Evolutionary conservation across 2,888 invertebrate genomes (phyloP).

Genomic region (Idaea straminata): DNA sequence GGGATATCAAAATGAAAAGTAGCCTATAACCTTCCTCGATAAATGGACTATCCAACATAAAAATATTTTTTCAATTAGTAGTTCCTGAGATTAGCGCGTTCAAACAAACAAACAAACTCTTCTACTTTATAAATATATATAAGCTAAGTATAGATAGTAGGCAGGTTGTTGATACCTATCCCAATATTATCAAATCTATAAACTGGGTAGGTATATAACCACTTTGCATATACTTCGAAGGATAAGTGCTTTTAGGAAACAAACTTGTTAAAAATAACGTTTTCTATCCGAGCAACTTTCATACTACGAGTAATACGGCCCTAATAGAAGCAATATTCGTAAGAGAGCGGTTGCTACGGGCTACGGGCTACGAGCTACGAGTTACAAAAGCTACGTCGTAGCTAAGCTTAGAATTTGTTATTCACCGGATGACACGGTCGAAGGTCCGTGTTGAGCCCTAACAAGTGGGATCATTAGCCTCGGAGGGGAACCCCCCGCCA

Average conservation of each 20-base stretch:
- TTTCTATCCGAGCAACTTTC: neutral
- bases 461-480: slow-evolving; percentile 78
- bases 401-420: slow-evolving; percentile 73
- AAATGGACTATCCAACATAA: too few relatives aligned
- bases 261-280: neutral
- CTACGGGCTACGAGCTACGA: slow-evolving; percentile 33
- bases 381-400: slow-evolving; percentile 33
- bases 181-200: neutral
- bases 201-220: neutral
- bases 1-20: too few relatives aligned
- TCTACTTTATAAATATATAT: too few relatives aligned
- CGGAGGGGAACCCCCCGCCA: slow-evolving; percentile 36
- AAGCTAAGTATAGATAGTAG: too few relatives aligned
- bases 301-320: neutral
- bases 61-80: too few relatives aligned
- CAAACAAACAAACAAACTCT: too few relatives aligned
- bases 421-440: slow-evolving; percentile 72
- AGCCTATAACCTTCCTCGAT: too few relatives aligned
- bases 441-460: slow-evolving; percentile 75
- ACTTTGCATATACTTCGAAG: neutral
- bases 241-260: neutral
- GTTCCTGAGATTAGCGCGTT: too few relatives aligned
- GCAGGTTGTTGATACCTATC: neutral
- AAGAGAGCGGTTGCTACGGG: slow-evolving; percentile 17
- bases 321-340: slow-evolving; percentile 36